Conservation (phyloP, 1,140 invertebrate genomes). For the Acromyrmex heyeri region DNA sequence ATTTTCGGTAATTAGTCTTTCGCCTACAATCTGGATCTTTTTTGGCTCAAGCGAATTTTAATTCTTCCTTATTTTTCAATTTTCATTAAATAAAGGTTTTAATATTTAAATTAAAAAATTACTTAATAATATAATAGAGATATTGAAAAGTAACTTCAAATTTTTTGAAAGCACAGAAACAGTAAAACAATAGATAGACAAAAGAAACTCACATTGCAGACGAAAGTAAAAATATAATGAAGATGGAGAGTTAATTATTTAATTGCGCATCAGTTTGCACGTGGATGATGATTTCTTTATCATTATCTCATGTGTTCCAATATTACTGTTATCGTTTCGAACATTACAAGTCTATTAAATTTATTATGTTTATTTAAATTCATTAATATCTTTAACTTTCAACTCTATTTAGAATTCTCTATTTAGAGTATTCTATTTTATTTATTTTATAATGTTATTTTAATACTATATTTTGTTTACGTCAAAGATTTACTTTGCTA, state of each 20-base stretch:
- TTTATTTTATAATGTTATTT: background rate
- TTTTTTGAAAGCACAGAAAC: too few species aligned
- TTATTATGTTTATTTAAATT: background rate
- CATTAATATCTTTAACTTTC: background rate
- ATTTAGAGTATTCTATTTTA: background rate
- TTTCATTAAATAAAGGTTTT: too few species aligned
- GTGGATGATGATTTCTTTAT: background rate
- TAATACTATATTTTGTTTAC: background rate
- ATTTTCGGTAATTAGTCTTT: background rate
- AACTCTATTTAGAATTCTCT: background rate
- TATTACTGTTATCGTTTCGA: background rate
- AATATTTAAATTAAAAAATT: too few species aligned
- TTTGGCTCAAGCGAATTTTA: too few species aligned
- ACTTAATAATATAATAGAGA: too few species aligned
- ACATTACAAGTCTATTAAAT: constrained; percentile 1
- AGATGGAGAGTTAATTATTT: background rate
- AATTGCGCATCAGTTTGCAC: background rate
- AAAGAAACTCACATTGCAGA: too few species aligned
- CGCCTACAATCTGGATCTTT: too few species aligned
- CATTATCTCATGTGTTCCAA: background rate
- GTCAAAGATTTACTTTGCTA: background rate
- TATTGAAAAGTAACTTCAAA: too few species aligned
- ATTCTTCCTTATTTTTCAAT: too few species aligned
- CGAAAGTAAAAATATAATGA: too few species aligned
- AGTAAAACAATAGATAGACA: too few species aligned